A percentile compares a stretch with the other conserved stretches of the same genome.
Evolutionary conservation across 2,113 vertebrate species (phyloP).

Genomic region (Picathartes gymnocephalus): DNA sequence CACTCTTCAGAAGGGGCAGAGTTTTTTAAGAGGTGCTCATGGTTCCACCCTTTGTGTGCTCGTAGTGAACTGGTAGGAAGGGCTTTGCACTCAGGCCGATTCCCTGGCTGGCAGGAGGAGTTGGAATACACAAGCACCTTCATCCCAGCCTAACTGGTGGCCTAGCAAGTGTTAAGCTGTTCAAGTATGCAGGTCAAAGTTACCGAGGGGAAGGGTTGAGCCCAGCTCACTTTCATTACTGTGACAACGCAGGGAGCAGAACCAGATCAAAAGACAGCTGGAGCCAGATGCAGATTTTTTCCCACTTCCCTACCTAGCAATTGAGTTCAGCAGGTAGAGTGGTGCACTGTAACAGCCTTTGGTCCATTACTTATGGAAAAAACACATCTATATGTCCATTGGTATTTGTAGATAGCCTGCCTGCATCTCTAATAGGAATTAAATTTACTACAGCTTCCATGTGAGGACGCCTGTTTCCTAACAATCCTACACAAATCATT

Average conservation of each 20-base stretch:
- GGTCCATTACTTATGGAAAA: background rate
- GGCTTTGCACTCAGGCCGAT: rapidly evolving
- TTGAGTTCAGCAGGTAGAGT: background rate
- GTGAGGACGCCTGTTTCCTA: background rate
- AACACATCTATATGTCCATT: rapidly evolving
- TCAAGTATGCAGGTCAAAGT: background rate
- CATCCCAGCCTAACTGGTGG: background rate
- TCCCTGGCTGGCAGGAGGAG: background rate
- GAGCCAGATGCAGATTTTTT: background rate
- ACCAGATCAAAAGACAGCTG: background rate
- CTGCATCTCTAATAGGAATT: background rate
- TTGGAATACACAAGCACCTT: background rate
- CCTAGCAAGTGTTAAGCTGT: background rate
- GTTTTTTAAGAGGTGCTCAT: background rate
- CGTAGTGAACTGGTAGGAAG: background rate
- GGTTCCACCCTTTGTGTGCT: background rate
- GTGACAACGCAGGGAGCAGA: background rate
- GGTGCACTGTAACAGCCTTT: background rate
- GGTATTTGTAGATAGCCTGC: background rate
- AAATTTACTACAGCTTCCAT: background rate
- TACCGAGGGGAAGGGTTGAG: background rate
- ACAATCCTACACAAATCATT: background rate
- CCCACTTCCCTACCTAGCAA: background rate
- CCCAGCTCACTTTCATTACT: background rate
- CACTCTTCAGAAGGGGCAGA: background rate